phyloP scores from a whole-genome alignment of 2,113 vertebrate genomes.

The Chlamydotis undulata region DNA sequence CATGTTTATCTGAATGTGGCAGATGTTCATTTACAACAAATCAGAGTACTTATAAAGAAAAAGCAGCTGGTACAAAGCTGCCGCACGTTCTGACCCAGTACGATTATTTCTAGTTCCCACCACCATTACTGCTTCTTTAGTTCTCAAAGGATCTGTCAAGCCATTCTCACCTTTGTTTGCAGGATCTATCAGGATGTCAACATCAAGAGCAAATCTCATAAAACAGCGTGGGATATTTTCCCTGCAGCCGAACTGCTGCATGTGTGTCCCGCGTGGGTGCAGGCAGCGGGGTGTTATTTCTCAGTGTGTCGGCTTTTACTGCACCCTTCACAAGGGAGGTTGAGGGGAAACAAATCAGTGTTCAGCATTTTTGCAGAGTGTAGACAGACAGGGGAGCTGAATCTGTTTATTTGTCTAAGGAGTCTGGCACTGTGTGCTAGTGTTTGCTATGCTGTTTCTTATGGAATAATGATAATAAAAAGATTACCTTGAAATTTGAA shows the following conservation, averaged over 20 bases:
- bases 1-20: background rate
- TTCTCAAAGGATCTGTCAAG: background rate
- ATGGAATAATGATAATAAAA: background rate
- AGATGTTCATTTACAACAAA: background rate
- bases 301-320: background rate
- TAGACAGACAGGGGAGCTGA: background rate
- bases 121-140: background rate
- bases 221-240: background rate
- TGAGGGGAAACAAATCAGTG: background rate
- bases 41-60: background rate
- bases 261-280: rapidly evolving
- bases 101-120: background rate
- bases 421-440: background rate
- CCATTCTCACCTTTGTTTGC: background rate
- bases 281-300: too few species aligned
- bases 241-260: background rate
- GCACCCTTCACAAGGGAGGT: background rate
- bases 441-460: background rate
- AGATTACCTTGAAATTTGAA: background rate
- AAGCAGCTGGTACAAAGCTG: background rate
- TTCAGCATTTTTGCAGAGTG: background rate
- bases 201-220: background rate
- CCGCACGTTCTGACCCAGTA: background rate
- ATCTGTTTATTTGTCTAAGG: background rate
- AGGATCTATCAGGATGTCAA: background rate